These are phyloP conservation scores for Uropsilus gracilis DNA, from an alignment of 2,113 vertebrate genomes.

Conservation along the genomic window DNA sequence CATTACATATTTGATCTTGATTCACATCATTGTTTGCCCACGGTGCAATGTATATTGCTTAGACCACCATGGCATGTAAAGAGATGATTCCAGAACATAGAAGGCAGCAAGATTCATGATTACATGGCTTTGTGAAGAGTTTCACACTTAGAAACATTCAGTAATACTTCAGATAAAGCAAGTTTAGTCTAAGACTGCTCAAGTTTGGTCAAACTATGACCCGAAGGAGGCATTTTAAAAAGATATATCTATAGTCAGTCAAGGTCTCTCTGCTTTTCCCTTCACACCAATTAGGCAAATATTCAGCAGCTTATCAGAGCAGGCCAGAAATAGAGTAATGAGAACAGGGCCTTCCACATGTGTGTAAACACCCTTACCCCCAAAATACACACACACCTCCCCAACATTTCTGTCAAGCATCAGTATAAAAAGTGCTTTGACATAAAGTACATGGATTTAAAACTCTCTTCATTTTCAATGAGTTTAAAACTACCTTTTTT, in stretches of 20 bases:
- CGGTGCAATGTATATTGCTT: background rate
- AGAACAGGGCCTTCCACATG: too few species aligned
- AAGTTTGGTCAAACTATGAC: too few species aligned
- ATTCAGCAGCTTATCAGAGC: too few species aligned
- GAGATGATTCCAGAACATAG: background rate
- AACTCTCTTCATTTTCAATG: background rate
- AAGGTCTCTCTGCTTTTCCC: too few species aligned
- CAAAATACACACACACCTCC: background rate
- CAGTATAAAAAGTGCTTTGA: background rate
- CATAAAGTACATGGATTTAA: background rate
- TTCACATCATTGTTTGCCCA: background rate
- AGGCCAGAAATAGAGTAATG: too few species aligned
- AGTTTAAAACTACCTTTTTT: background rate
- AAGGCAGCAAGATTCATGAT: background rate
- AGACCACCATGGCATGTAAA: background rate
- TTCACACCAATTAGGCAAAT: too few species aligned
- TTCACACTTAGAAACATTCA: background rate
- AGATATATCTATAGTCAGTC: too few species aligned
- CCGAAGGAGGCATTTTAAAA: too few species aligned
- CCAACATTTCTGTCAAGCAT: background rate
- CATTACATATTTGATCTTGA: background rate
- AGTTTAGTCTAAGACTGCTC: too few species aligned
- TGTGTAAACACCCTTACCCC: too few species aligned
- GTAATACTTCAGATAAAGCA: background rate
- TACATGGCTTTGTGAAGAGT: background rate